These are phyloP conservation scores for Zingel zingel DNA, from an alignment of 2,113 vertebrate genomes.

Conservation along the genomic window DNA sequence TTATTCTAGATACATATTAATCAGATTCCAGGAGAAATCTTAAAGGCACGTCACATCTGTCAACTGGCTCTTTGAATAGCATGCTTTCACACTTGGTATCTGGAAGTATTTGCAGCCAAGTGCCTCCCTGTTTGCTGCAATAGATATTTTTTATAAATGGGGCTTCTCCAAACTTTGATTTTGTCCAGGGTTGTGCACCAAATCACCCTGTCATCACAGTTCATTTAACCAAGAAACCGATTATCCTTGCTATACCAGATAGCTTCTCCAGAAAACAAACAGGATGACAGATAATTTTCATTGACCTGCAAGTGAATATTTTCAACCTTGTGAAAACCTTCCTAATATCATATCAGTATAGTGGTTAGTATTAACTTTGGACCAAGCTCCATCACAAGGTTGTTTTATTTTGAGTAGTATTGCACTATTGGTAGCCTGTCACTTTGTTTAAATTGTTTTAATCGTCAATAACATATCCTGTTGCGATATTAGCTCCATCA, in stretches of 20 bases:
- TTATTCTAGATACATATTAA: neutral
- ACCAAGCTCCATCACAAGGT: neutral
- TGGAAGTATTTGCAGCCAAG: neutral
- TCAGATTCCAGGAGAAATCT: neutral
- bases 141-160: neutral
- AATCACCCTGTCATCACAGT: neutral
- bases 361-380: neutral
- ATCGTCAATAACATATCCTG: neutral
- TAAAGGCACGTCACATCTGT: neutral
- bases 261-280: conserved; percentile 13
- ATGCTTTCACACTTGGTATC: neutral
- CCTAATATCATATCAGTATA: neutral
- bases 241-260: neutral
- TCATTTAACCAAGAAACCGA: neutral
- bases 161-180: neutral
- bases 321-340: neutral
- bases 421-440: neutral
- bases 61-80: neutral
- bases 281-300: conserved; percentile 20
- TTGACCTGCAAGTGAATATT: neutral
- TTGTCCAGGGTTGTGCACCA: neutral
- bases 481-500: neutral
- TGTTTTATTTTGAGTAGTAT: neutral
- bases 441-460: neutral
- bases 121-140: neutral